Evolutionary conservation across 2,888 invertebrate species (phyloP).

Genomic region (Gymnosoma rotundatum): DNA sequence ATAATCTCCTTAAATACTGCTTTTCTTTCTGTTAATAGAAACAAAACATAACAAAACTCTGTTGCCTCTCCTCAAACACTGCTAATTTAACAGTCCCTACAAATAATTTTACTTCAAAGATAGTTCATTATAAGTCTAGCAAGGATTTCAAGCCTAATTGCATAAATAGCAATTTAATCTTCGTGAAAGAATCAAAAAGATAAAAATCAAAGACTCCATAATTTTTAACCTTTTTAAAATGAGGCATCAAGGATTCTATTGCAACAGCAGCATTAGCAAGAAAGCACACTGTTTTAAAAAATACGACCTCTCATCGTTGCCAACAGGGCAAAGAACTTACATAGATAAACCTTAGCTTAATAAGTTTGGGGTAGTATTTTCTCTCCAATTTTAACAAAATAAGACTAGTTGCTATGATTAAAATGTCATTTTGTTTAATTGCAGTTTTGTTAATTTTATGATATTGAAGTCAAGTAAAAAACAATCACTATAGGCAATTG

Average conservation of each 20-base stretch:
- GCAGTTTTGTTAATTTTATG: slow-evolving; percentile 32
- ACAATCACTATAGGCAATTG: slow-evolving; percentile 53
- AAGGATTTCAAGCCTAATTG: too few relatives aligned
- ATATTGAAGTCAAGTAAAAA: slow-evolving; percentile 25
- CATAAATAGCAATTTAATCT: too few relatives aligned
- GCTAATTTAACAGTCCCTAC: too few relatives aligned
- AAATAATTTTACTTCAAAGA: too few relatives aligned
- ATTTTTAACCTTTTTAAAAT: neutral
- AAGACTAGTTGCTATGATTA: slow-evolving; percentile 44
- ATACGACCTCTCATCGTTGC: neutral
- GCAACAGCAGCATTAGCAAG: neutral
- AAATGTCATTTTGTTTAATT: slow-evolving; percentile 51
- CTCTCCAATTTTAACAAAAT: neutral
- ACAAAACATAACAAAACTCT: too few relatives aligned
- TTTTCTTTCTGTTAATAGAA: too few relatives aligned
- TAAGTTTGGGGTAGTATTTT: neutral
- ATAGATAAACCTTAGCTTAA: slow-evolving; percentile 18
- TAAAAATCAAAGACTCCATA: too few relatives aligned
- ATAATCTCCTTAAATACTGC: too few relatives aligned
- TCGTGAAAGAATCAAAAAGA: too few relatives aligned
- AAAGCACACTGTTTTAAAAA: neutral
- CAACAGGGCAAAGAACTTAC: neutral
- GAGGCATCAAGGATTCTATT: neutral
- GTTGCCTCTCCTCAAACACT: too few relatives aligned
- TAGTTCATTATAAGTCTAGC: too few relatives aligned